phyloP scores from a whole-genome alignment of 2,888 invertebrate genomes.

The Hemicrepidius hirtus region DNA sequence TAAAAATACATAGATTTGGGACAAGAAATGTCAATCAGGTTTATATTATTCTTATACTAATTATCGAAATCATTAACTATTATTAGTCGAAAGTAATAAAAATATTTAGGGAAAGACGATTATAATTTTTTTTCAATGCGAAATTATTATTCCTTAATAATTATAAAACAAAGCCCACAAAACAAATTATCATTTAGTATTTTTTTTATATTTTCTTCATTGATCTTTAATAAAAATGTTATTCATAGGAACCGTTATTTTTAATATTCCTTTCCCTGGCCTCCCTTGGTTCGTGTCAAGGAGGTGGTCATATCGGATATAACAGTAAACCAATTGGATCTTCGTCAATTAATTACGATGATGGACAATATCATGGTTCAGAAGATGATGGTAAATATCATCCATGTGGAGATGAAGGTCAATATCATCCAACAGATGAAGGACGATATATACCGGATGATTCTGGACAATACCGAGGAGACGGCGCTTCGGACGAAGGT shows the following conservation, averaged over 20 bases:
- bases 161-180: no score
- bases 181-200: no score
- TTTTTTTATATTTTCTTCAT: no score
- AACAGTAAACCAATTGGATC: neutral
- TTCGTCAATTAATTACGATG: neutral
- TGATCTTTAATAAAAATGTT: neutral
- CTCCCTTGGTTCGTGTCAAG: neutral
- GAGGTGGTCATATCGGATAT: neutral
- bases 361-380: slow-evolving; percentile 1
- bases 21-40: neutral
- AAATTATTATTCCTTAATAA: no score
- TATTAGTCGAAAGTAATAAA: no score
- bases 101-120: no score
- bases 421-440: slow-evolving; percentile 66
- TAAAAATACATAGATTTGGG: neutral
- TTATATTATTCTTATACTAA: no score
- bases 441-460: slow-evolving; percentile 65
- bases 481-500: neutral
- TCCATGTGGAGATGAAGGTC: slow-evolving; percentile 67
- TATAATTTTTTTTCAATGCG: no score
- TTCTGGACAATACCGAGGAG: slow-evolving; percentile 17
- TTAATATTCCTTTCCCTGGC: neutral
- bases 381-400: slow-evolving; percentile 2
- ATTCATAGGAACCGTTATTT: neutral
- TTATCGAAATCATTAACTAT: no score